Evolutionary conservation across 2,888 invertebrate species (phyloP), one percentile per base, ranked within the genome.

Genomic region (Diaphora mendica): DNA sequence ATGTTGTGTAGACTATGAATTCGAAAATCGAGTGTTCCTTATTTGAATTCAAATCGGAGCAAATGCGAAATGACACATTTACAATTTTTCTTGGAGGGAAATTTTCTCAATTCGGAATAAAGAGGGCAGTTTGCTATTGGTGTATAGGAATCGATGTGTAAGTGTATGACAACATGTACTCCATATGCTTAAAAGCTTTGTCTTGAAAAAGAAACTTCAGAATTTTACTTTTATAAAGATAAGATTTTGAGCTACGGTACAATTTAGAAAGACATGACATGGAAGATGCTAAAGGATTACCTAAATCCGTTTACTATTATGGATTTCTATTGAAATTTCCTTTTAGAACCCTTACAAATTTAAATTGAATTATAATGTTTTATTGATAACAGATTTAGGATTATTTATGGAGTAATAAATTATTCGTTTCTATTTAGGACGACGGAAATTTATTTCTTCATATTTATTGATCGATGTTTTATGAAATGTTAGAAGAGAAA

Each of bases 31-130:
- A 44, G 67, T 72, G 51, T 39, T 64, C 68, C 33, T 72, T 55
- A 72, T 77, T 77, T 79, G 77, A 79, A 81, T 83, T 79, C 65
- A 78, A 79, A 82, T 82, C 74, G 74, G 65, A 72, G 68, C 68
- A 72, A 77, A 79, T 77, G 81, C 68, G 70, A 77, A 79, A 74
- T 72, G 74, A 44, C 79, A 79, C 83, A 76, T 76, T 83, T 81
- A 68, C 68, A 68, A 68, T 68, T 66, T 35, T 68, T 35, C 23
- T 79, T 48, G 17, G 62, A 71, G 68, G 72, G 75, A 83, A 79
- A 79, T 79, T 74, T 62, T 77, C 75, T 76, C 72, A 65, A 70
- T 76, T 71, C 72, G 68, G 73, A 74, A 79, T 75, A 79, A 69
- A 77, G 75, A 73, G 55, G 26, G 59, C 15, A 55, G 55, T 11